A percentile compares a stretch with the other conserved stretches of the same genome.
Evolutionary conservation across 2,797 vertebrate genomes (phyloP).

Genomic region (Semaprochilodus insignis): DNA sequence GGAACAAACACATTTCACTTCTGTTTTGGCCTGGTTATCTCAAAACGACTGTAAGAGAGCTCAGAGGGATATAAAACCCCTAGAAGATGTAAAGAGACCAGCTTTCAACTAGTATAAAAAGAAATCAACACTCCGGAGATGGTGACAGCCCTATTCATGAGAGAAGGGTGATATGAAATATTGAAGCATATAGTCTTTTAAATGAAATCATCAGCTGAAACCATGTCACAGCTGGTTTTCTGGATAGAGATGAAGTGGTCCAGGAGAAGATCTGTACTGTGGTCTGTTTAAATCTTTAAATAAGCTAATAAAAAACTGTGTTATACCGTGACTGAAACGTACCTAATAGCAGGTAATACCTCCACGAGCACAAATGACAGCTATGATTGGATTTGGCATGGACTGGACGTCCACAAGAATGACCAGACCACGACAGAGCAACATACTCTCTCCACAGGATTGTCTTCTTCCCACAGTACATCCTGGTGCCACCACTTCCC

Average conservation of each 20-base stretch:
- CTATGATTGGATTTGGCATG: no score
- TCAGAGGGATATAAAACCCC: background rate
- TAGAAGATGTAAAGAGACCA: background rate
- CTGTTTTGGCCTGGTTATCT: background rate
- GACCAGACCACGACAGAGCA: no score
- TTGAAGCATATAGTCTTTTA: background rate
- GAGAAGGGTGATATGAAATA: background rate
- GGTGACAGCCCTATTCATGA: background rate
- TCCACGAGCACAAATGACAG: no score
- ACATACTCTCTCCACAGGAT: no score
- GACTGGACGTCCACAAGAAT: no score
- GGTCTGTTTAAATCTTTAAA: background rate
- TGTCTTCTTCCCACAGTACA: no score
- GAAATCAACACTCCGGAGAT: background rate
- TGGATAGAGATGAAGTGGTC: background rate
- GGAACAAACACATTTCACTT: background rate
- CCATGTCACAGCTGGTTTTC: background rate
- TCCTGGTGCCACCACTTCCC: no score
- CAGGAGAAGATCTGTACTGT: background rate
- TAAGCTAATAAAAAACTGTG: no score
- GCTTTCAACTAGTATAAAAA: constrained; percentile 8
- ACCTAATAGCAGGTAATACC: no score
- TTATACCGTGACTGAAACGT: no score
- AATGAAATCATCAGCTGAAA: background rate
- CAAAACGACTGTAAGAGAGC: background rate